Base-by-base conservation (phyloP, 2,113 vertebrate genomes). In the Orthochromis malagaraziensis region DNA sequence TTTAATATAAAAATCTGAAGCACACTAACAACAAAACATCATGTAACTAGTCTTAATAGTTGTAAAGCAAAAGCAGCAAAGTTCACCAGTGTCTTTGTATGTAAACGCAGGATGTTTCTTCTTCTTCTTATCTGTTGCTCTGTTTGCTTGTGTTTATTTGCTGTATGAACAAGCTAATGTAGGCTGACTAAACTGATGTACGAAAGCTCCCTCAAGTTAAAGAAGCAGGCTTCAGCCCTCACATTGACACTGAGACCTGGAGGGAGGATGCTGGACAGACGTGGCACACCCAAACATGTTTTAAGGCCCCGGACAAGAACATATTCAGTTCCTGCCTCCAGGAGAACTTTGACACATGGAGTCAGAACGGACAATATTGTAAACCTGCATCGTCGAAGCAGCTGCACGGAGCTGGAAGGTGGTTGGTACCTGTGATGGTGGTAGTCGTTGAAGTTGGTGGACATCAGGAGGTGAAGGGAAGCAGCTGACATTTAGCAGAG, bases 351-450 rank as follows among this genome's bases (percentile, higher is more conserved):
- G 35, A 70, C 0, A 70, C n/a, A 4, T 13, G 38, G 35, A 42
- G 63, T 40, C 63, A 24, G 63, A 24, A 40, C 2, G 1, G 7
- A 42, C 65, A 21, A 40, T 24, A 40, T 14, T 68, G 11, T 24
- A 38, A 38, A 68, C 0, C 63, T 68, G 6, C 35, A 24, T 0
- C 5, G n/a, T 1, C 40, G 35, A 68, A 21, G 63, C 11, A 21
- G 21, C 21, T 21, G 21, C 21, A 14, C 19, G 19, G n/a, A 24
- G 35, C n/a, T 14, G 35, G n/a, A 24, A 4, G 35, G 35, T 42
- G 65, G 65, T 42, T 0, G 60, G 60, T 65, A n/a, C 60, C 60
- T 65, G 60, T 65, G 17, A 35, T 65, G 2, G 31, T n/a, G 60
- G 31, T 3, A 0, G 10, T 65, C 1, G 10, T 2, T 5, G 31